Base-by-base conservation (phyloP, 2,888 invertebrate genomes). In the Heliconius charithonia region DNA sequence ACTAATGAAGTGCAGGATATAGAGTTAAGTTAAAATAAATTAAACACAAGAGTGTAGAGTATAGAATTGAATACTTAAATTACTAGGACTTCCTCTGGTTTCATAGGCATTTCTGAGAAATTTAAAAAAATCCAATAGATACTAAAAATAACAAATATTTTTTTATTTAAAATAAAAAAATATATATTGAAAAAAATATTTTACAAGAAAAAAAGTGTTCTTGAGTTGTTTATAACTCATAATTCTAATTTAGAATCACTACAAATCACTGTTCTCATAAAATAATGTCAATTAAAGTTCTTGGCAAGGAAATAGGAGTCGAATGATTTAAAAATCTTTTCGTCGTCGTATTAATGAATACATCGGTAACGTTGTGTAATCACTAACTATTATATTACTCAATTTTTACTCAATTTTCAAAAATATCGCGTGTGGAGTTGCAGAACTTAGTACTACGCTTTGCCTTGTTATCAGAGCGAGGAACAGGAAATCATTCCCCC, bases 271-370 rank as follows among this genome's bases (percentile, higher is more conserved):
- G 72, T 62, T 45, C 77, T 75, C 76, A 79, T 80, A 81, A 82
- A 81, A 80, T 81, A 81, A 79, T 79, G 72, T 82, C 81, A 82
- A 82, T 82, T 82, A 83, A 72, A 80, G 72, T 80, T 79, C 80
- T 81, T 81, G 81, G 81, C 81, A 81, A 65, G 41, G 80, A 63
- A 77, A 80, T 80, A 56, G 56, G 63, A 72, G 72, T 22, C 19
- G 76, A 78, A 75, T 76, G 63, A 65, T 75, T 25, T 25, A 27
- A 7, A 73, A 79, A 78, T 13, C 51, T 72, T 72, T 59, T 72
- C 13, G n/a, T 59, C 13, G n/a, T 59, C 13, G 32, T 32, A 59
- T 59, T 37, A n/a, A 32, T 59, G n/a, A n/a, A 72, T 59, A 56
- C 32, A 12, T 59, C n/a, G 59, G 59, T n/a, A 16, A 37, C n/a